Base-by-base conservation (phyloP, 2,113 vertebrate species). In the Gambusia holbrooki region DNA sequence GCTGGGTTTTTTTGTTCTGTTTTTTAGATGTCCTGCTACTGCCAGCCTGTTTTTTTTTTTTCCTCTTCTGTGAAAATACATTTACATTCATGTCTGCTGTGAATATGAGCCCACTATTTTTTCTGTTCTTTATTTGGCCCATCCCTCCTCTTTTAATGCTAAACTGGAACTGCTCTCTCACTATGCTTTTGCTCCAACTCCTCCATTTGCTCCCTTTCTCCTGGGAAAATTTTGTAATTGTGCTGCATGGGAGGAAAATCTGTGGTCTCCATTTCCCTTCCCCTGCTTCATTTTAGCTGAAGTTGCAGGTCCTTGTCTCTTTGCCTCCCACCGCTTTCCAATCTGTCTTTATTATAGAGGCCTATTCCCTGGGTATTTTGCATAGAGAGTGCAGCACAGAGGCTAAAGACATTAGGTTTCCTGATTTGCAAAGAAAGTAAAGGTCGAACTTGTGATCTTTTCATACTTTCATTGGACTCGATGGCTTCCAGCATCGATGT, bases 281-380 rank as follows among this genome's bases (percentile, higher is more conserved):
- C 77, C 32, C 30, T 78, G 70, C 63, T 87, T 86, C 60, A 81
- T 92, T 93, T 91, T 82, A 89, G 90, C 92, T 93, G 90, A 91
- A 91, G 82, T 87, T 90, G 90, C 90, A 90, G 84, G 83, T 91
- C 82, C 84, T 90, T 85, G 77, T 91, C 88, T 89, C 74, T 86
- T 88, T 86, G 89, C 84, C 90, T 90, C 90, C 91, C 71, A 72
- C 90, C 82, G 90, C 76, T 89, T 88, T 85, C 78, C 92, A 92
- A 90, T 92, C 90, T 92, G 91, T 90, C 89, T 90, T 90, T 90
- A 89, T 91, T 90, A 86, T 40, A 60, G 73, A 73, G 69, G 70
- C 64, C 80, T 74, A 70, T 74, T 84, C 74, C 80, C 83, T 69
- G 66, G 69, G 87, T 79, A 51, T 82, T 81, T 77, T 87, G 81